Conservation (phyloP, 2,797 vertebrate species). For the Pantherophis vulpinus region DNA sequence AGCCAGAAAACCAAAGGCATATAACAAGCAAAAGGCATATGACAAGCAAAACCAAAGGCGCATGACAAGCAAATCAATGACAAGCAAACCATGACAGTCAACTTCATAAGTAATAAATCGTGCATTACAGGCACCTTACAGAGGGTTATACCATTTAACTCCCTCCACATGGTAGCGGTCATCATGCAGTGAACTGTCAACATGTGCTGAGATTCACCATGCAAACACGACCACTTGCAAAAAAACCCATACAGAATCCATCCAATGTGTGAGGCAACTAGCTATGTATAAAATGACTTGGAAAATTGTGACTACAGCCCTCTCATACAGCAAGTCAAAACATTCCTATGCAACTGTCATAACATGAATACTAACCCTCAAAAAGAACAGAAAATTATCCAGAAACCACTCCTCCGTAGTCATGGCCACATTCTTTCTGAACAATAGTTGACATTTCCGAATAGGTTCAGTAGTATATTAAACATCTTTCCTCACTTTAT, state of each 20-base stretch:
- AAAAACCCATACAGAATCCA: neutral
- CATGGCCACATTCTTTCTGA: neutral
- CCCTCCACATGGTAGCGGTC: neutral
- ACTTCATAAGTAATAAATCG: neutral
- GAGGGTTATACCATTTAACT: neutral
- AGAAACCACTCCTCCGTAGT: neutral
- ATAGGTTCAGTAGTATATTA: constrained; percentile 13
- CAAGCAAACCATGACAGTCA: neutral
- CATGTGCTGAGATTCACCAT: neutral
- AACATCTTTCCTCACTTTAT: constrained; percentile 38
- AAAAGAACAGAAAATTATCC: rapidly evolving
- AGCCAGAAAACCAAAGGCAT: too few species aligned
- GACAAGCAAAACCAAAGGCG: too few species aligned
- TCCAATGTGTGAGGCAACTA: neutral
- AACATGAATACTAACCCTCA: neutral
- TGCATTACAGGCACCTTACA: neutral
- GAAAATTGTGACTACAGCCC: neutral
- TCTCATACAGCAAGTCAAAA: neutral
- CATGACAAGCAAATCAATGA: neutral
- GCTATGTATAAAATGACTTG: neutral
- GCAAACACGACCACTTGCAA: neutral
- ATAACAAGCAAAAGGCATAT: too few species aligned
- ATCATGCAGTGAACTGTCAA: neutral
- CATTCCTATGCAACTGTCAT: too few species aligned
- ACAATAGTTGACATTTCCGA: constrained; percentile 45